A percentile compares a stretch with the other conserved stretches of the same genome.
phyloP scores from a whole-genome alignment of 2,888 invertebrate genomes.

The Eurois occulta region DNA sequence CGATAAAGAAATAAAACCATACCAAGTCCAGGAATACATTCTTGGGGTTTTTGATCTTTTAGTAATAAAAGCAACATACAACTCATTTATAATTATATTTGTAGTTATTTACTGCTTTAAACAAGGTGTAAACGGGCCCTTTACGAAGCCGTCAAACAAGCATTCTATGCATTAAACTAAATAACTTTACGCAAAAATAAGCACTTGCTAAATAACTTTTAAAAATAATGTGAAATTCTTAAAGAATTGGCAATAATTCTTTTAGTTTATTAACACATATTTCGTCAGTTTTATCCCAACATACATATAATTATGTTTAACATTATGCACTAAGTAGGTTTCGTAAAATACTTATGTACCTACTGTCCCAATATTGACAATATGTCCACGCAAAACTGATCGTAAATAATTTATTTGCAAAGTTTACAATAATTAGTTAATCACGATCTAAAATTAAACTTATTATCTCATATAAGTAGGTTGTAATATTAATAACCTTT shows the following conservation, averaged over 20 bases:
- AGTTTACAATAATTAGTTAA: not conserved
- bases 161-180: too few relatives aligned
- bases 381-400: not conserved
- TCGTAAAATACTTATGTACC: not conserved
- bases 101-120: too few relatives aligned
- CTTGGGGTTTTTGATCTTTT: not conserved
- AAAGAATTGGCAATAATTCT: not conserved
- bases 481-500: not conserved
- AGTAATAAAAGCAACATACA: not conserved
- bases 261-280: not conserved
- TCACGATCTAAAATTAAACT: conserved; percentile 7
- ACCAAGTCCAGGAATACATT: not conserved
- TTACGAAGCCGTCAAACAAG: too few relatives aligned
- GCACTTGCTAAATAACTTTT: not conserved
- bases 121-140: too few relatives aligned
- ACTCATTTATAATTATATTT: not conserved
- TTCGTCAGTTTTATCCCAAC: not conserved
- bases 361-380: not conserved
- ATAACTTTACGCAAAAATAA: too few relatives aligned
- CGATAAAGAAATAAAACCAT: not conserved
- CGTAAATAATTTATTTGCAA: conserved; percentile 28
- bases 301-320: too few relatives aligned
- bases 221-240: not conserved
- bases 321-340: not conserved
- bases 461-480: not conserved